Evolutionary conservation across 1,140 invertebrate genomes (phyloP).

Genomic region (Reticulitermes speratus): DNA sequence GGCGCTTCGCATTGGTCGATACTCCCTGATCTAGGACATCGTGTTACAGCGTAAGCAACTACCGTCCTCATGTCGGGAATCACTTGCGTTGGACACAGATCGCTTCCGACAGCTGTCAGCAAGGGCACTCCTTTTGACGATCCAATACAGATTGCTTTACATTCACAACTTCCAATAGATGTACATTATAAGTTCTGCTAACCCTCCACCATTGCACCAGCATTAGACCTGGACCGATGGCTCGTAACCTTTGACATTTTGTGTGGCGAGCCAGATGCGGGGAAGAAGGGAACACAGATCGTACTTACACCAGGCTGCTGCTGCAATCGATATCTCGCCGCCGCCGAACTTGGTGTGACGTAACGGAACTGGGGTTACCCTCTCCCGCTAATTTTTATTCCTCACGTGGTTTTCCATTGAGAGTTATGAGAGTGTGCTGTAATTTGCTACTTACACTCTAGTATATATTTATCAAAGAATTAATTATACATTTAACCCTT

Average conservation of each 20-base stretch:
- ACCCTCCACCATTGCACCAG: neutral
- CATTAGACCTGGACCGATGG: neutral
- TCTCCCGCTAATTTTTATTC: neutral
- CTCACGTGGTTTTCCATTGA: neutral
- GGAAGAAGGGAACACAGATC: neutral
- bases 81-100: neutral
- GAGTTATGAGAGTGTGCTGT: too few relatives aligned
- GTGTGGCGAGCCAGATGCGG: neutral
- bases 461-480: too few relatives aligned
- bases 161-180: neutral
- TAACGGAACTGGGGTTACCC: neutral
- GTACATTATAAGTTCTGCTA: neutral
- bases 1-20: neutral
- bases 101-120: neutral
- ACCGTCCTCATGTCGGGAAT: too few relatives aligned
- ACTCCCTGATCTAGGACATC: slow-evolving; percentile 8
- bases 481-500: too few relatives aligned
- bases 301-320: neutral
- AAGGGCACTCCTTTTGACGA: neutral
- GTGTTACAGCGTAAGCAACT: neutral
- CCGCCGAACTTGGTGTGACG: slow-evolving; percentile 8
- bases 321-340: neutral
- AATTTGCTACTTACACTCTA: too few relatives aligned
- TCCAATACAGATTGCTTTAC: neutral
- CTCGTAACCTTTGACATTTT: slow-evolving; percentile 5